These are phyloP conservation scores for Campoplex capitator DNA, from an alignment of 2,888 invertebrate genomes.

Conservation along the genomic window DNA sequence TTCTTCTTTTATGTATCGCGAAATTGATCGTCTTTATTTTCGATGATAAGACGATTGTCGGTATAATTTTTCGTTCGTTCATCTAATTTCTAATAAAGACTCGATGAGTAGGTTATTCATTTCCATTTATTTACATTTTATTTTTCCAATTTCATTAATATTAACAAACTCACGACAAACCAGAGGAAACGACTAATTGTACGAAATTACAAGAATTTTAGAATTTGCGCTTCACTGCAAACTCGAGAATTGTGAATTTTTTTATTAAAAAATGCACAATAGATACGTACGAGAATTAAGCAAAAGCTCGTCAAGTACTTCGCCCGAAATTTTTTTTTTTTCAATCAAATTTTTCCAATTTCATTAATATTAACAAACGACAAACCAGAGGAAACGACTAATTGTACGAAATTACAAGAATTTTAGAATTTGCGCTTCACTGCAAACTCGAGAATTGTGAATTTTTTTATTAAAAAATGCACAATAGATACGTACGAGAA, in stretches of 20 bases:
- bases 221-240: background rate
- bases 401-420: conserved; percentile 44
- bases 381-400: conserved; percentile 14
- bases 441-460: background rate
- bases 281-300: too few relatives aligned
- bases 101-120: conserved; percentile 24
- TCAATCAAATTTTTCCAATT: conserved; percentile 40
- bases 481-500: too few relatives aligned
- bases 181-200: conserved; percentile 22
- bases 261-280: background rate
- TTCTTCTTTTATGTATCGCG: background rate
- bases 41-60: conserved; percentile 61
- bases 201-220: conserved; percentile 42
- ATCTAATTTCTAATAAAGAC: conserved; percentile 19
- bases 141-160: conserved; percentile 25
- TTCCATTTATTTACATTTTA: conserved; percentile 19
- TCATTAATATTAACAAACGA: background rate
- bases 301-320: too few relatives aligned
- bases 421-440: background rate
- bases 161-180: background rate
- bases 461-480: background rate
- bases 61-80: conserved; percentile 26
- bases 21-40: conserved; percentile 51
- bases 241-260: background rate
- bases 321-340: too few relatives aligned